phyloP scores from a whole-genome alignment of 1,140 invertebrate genomes.

The Anoplolepis gracilipes region DNA sequence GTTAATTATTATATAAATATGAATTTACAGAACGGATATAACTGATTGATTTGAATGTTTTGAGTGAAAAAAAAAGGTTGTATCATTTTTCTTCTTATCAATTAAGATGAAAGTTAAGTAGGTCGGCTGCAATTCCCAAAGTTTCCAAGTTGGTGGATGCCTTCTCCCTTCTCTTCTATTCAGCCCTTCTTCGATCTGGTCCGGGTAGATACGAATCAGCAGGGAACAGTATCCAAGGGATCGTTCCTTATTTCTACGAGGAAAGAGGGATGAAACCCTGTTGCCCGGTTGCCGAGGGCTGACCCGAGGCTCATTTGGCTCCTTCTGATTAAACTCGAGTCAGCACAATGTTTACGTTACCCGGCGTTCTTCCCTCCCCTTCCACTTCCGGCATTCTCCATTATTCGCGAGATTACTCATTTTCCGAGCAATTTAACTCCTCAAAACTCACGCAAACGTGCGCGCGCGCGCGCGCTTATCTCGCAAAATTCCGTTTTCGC shows the following conservation, averaged over 20 bases:
- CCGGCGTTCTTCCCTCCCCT: neutral
- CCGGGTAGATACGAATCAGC: constrained; percentile 11
- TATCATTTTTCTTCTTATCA: constrained; percentile 48
- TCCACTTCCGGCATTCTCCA: constrained; percentile 27
- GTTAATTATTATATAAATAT: constrained; percentile 11
- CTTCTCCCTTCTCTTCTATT: neutral
- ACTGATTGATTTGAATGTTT: neutral
- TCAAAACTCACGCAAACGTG: constrained; percentile 31
- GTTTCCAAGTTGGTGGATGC: constrained; percentile 45
- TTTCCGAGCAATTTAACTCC: constrained; percentile 60
- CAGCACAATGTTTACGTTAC: constrained; percentile 57
- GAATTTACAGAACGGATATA: neutral
- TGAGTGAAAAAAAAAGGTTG: neutral
- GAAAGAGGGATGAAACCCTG: neutral
- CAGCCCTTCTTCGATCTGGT: neutral
- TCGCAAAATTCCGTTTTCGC: constrained; percentile 25
- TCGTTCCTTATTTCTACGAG: constrained; percentile 17
- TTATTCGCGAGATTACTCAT: constrained; percentile 60
- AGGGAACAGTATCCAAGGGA: neutral
- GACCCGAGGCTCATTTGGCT: constrained; percentile 51
- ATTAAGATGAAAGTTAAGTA: constrained; percentile 19
- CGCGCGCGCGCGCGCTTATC: neutral
- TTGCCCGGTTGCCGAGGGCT: neutral
- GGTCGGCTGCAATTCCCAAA: constrained; percentile 16
- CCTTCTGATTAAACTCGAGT: constrained; percentile 61